These are phyloP conservation scores for Zoanthus solanderi DNA, from an alignment of 92 coral and sea anemone species.

Conservation along the genomic window DNA sequence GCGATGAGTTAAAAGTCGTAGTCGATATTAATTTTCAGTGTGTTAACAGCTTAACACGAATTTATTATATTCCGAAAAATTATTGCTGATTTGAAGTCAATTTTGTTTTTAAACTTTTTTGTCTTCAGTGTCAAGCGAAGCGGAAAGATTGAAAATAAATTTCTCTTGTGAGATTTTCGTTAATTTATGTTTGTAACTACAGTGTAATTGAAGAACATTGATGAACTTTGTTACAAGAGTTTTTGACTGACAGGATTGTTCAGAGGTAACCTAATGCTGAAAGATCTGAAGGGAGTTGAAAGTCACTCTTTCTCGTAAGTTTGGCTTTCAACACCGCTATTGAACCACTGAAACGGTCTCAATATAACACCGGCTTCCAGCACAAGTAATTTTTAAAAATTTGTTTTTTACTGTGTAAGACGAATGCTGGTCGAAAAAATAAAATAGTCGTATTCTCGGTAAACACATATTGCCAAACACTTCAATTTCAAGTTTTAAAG, in stretches of 20 bases:
- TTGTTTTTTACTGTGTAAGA: neutral
- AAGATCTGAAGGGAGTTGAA: neutral
- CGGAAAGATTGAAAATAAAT: neutral
- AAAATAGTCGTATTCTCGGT: neutral
- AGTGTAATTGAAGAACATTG: neutral
- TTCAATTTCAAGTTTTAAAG: too few relatives aligned
- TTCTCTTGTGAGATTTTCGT: neutral
- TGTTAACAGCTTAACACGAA: neutral
- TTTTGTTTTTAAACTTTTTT: constrained; percentile 17
- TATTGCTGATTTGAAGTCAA: neutral
- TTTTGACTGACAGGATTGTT: neutral
- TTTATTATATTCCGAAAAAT: neutral
- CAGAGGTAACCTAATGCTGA: constrained; percentile 11
- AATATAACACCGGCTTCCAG: neutral
- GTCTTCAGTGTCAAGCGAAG: constrained; percentile 15
- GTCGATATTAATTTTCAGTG: neutral
- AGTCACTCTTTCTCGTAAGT: neutral
- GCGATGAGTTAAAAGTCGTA: neutral
- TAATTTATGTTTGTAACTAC: neutral
- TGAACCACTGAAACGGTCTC: neutral
- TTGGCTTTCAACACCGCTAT: neutral
- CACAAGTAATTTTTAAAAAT: neutral
- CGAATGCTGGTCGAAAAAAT: neutral
- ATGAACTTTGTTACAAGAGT: neutral
- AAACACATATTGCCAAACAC: neutral